Conservation (phyloP, 2,113 vertebrate species). For the Platysteira castanea region DNA sequence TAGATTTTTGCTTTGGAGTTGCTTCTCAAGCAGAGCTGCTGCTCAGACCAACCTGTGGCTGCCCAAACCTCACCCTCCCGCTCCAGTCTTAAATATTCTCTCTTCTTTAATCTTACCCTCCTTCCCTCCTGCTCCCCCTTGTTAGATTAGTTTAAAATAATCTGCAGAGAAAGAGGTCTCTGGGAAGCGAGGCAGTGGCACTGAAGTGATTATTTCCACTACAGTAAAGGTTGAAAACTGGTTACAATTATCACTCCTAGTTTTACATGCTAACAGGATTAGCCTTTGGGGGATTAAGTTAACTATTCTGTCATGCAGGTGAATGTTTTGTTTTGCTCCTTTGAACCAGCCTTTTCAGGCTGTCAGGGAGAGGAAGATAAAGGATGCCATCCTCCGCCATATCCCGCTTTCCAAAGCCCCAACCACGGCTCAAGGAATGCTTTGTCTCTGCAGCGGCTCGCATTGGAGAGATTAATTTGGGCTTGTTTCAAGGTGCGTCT, state of each 20-base stretch:
- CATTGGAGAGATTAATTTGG: neutral
- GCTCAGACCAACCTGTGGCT: neutral
- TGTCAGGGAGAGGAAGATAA: neutral
- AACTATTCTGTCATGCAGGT: constrained; percentile 1
- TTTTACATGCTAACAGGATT: constrained; percentile 27
- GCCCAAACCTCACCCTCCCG: accelerated
- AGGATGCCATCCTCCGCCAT: neutral
- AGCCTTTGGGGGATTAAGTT: constrained; percentile 25
- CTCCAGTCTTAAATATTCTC: neutral
- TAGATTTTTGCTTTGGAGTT: neutral
- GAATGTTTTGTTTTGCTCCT: constrained; percentile 24
- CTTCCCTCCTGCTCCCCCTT: neutral
- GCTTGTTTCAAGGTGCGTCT: neutral
- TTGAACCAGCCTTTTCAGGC: neutral
- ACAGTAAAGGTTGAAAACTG: neutral
- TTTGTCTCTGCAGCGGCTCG: accelerated
- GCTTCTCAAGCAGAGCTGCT: neutral
- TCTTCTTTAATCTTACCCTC: neutral
- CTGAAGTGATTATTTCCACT: constrained; percentile 37
- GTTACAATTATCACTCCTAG: constrained; percentile 31
- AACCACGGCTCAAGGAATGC: neutral
- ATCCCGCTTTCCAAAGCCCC: neutral
- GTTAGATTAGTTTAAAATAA: neutral
- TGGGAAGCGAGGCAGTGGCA: neutral
- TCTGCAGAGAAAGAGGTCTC: neutral